Percentiles rank a stretch among this genome's conserved stretches.
Conservation (phyloP, 2,888 invertebrate species). For the Tetrapedia diversipes region DNA sequence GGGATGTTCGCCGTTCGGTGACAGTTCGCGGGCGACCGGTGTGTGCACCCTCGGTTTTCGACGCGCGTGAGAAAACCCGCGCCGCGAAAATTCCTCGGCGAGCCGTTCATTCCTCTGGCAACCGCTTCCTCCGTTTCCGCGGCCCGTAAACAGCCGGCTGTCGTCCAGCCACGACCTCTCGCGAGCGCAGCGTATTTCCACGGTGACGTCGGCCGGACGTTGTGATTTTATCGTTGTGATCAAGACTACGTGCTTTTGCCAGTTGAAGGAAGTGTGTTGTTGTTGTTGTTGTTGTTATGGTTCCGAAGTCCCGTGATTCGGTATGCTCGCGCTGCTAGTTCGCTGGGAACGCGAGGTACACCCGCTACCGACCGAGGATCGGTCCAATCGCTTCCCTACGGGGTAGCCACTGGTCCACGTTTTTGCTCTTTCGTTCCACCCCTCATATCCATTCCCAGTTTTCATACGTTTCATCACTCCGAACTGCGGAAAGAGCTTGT, state of each 20-base stretch:
- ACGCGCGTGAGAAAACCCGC: neutral
- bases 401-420: too few species aligned
- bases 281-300: constrained; percentile 25
- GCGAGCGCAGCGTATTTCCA: constrained; percentile 51
- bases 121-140: constrained; percentile 38
- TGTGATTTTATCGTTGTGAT: constrained; percentile 27
- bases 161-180: constrained; percentile 62
- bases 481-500: too few species aligned
- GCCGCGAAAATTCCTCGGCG: neutral
- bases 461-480: too few species aligned
- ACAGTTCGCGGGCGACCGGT: constrained; percentile 13
- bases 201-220: constrained; percentile 29
- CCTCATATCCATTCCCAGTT: too few species aligned
- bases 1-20: constrained; percentile 40
- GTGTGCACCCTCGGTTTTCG: neutral
- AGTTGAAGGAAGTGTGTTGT: constrained; percentile 26
- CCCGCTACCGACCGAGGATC: too few species aligned
- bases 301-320: constrained; percentile 14
- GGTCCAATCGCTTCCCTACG: too few species aligned
- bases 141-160: constrained; percentile 65
- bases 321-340: constrained; percentile 11
- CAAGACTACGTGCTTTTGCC: constrained; percentile 11
- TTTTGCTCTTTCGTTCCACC: too few species aligned
- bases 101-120: constrained; percentile 9
- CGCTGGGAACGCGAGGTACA: neutral